These are phyloP conservation scores for Chaenocephalus aceratus DNA, from an alignment of 2,113 vertebrate genomes.

Conservation along the genomic window DNA sequence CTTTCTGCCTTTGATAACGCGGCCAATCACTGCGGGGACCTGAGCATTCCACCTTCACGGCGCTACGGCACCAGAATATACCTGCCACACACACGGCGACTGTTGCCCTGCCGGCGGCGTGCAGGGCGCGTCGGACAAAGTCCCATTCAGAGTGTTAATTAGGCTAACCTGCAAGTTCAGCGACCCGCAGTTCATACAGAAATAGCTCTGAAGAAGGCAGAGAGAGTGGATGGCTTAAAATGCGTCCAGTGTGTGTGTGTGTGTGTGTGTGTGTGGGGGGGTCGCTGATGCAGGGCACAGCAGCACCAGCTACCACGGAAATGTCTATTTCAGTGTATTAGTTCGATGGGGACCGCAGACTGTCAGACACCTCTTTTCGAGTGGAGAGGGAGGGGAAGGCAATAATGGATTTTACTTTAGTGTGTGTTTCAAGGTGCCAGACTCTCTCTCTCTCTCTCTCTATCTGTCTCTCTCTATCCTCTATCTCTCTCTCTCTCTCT, in stretches of 20 bases:
- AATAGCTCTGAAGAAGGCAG: conserved; percentile 12
- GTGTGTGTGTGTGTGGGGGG: neutral
- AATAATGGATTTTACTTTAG: conserved; percentile 72
- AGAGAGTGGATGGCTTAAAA: conserved; percentile 13
- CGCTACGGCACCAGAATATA: conserved; percentile 41
- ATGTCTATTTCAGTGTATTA: conserved; percentile 64
- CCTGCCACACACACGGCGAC: conserved; percentile 20
- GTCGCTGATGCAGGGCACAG: conserved; percentile 7
- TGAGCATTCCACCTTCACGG: conserved; percentile 11
- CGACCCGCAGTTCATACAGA: conserved; percentile 37
- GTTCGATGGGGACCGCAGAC: conserved; percentile 58
- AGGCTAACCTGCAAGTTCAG: conserved; percentile 56
- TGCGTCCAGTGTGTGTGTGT: conserved; percentile 7
- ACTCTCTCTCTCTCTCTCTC: conserved; percentile 16
- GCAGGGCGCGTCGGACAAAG: conserved; percentile 61
- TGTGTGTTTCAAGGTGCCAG: conserved; percentile 73
- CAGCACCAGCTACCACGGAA: conserved; percentile 24
- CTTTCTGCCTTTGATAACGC: conserved; percentile 42
- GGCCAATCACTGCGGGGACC: neutral
- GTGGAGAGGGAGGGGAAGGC: conserved; percentile 33
- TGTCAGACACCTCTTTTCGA: conserved; percentile 58
- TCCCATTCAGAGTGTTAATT: conserved; percentile 58
- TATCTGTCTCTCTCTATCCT: too few species aligned
- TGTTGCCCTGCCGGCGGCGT: conserved; percentile 31
- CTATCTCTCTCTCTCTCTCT: conserved; percentile 26